Conservation (phyloP, 2,113 vertebrate genomes). For the Dromaius novaehollandiae region DNA sequence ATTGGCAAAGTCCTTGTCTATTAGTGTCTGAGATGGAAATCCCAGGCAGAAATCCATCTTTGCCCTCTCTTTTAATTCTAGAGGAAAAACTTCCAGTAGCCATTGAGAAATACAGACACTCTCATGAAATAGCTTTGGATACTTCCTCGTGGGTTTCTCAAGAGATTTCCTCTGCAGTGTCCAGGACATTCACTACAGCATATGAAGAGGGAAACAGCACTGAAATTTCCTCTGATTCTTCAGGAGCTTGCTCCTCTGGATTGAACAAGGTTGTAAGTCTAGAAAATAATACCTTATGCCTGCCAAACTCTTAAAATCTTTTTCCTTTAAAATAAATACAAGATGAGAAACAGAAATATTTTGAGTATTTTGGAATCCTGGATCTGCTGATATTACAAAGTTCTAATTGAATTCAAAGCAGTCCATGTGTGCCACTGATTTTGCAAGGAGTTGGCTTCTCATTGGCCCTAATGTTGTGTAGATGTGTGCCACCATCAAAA, state of each 20-base stretch:
- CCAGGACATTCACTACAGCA: conserved; percentile 48
- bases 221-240: conserved; percentile 1
- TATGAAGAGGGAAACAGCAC: conserved; percentile 12
- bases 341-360: neutral
- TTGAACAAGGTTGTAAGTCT: conserved; percentile 54
- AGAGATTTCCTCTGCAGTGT: neutral
- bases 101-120: conserved; percentile 28
- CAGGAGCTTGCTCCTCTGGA: neutral
- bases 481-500: neutral
- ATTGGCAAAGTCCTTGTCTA: neutral
- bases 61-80: neutral
- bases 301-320: neutral
- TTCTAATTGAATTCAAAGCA: neutral
- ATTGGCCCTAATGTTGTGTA: neutral
- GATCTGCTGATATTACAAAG: neutral
- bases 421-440: neutral
- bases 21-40: neutral
- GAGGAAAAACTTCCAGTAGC: neutral
- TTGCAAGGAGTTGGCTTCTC: neutral
- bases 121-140: conserved; percentile 26
- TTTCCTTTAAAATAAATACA: neutral
- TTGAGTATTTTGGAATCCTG: neutral
- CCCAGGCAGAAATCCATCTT: neutral
- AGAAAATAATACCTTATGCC: neutral
- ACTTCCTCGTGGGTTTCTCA: conserved; percentile 3